Conservation (phyloP, 1,140 invertebrate genomes). For the Papilio aristodemus region DNA sequence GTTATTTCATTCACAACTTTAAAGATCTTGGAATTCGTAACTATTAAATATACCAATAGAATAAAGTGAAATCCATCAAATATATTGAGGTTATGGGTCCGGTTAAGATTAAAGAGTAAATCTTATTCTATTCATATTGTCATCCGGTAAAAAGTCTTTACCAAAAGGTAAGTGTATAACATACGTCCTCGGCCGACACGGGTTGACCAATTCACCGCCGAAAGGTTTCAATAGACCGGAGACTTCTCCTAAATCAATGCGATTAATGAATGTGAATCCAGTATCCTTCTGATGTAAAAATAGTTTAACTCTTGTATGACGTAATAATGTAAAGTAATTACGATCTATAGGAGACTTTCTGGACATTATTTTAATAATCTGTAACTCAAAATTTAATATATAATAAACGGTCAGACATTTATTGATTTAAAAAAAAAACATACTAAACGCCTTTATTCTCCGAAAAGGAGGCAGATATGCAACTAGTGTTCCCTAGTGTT, state of each 20-base stretch:
- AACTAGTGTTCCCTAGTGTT: too few species aligned
- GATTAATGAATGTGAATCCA: background rate
- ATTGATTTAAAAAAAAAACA: too few species aligned
- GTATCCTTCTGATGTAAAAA: background rate
- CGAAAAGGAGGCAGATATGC: too few species aligned
- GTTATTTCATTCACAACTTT: too few species aligned
- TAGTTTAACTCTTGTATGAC: too few species aligned
- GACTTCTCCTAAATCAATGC: background rate
- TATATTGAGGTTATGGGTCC: background rate
- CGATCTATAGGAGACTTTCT: too few species aligned
- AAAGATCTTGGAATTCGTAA: background rate
- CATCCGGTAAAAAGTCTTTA: background rate
- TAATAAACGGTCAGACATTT: too few species aligned
- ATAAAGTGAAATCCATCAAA: background rate
- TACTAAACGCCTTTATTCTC: too few species aligned
- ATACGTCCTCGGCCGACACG: background rate
- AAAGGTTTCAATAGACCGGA: conserved; percentile 6
- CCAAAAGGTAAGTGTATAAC: conserved; percentile 10
- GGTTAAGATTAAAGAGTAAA: conserved; percentile 9
- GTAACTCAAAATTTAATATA: too few species aligned
- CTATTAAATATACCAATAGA: background rate
- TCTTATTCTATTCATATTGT: background rate
- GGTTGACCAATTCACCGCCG: background rate
- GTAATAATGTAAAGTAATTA: too few species aligned
- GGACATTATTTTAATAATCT: too few species aligned